A percentile compares a stretch with the other conserved stretches of the same genome.
phyloP scores from a whole-genome alignment of 2,113 vertebrate species.

The Marmota monax region DNA sequence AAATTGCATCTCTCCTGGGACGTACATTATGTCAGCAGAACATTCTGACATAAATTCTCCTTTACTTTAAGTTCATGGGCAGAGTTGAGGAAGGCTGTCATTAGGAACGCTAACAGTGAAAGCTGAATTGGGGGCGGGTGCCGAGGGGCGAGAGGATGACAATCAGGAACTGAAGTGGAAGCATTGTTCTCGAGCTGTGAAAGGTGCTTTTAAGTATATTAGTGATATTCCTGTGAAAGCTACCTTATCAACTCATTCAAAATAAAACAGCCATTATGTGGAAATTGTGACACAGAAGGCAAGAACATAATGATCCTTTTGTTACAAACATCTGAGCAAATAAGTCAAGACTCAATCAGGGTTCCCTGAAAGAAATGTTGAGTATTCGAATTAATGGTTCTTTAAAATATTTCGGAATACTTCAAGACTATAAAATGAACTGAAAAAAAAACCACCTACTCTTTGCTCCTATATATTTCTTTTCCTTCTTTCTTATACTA shows the following conservation, averaged over 20 bases:
- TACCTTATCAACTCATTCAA: slow-evolving; percentile 61
- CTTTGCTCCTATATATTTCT: not conserved
- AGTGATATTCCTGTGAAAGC: slow-evolving; percentile 63
- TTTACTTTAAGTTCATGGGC: slow-evolving; percentile 47
- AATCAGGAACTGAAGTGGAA: not conserved
- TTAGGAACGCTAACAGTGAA: not conserved
- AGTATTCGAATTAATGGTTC: slow-evolving; percentile 40
- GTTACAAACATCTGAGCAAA: slow-evolving; percentile 59
- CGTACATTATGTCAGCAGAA: slow-evolving; percentile 4
- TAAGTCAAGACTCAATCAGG: slow-evolving; percentile 50
- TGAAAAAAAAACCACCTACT: not conserved
- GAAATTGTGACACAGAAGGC: slow-evolving; percentile 59
- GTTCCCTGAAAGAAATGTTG: slow-evolving; percentile 50
- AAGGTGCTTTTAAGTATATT: slow-evolving; percentile 61
- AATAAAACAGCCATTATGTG: slow-evolving; percentile 66
- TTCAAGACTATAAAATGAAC: slow-evolving; percentile 26
- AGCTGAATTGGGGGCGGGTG: not conserved
- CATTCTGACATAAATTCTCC: slow-evolving; percentile 30
- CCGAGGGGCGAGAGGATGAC: not conserved
- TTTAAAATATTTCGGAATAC: slow-evolving; percentile 58
- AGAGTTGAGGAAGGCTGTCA: slow-evolving; percentile 6
- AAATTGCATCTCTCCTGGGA: not conserved
- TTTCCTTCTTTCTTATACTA: slow-evolving; percentile 29
- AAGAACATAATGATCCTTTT: slow-evolving; percentile 70
- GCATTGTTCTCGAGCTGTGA: slow-evolving; percentile 52